These are phyloP conservation scores for Heliconius cydno DNA, from an alignment of 2,888 invertebrate genomes.

Conservation along the genomic window DNA sequence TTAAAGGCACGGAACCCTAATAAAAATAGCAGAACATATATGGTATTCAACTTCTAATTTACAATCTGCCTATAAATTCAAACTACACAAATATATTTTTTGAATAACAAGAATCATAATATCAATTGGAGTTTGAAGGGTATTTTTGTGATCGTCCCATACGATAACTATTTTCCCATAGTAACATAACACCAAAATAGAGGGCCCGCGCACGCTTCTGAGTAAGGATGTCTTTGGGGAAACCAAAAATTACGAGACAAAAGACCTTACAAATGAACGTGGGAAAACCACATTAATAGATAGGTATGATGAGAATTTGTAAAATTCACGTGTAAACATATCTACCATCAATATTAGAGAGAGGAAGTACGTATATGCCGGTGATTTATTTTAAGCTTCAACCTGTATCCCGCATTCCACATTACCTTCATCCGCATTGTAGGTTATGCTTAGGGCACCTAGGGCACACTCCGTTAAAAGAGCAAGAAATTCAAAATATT, in stretches of 20 bases:
- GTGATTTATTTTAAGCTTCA: background rate
- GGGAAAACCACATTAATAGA: constrained; percentile 30
- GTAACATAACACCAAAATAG: constrained; percentile 66
- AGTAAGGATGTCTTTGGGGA: constrained; percentile 54
- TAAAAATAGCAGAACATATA: background rate
- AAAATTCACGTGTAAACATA: background rate
- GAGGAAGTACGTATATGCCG: background rate
- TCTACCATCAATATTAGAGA: background rate
- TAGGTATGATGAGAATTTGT: background rate
- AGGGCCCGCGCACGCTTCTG: constrained; percentile 52
- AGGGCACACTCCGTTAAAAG: background rate
- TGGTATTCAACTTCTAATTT: background rate
- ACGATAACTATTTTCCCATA: constrained; percentile 69
- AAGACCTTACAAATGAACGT: constrained; percentile 46
- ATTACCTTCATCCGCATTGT: no score
- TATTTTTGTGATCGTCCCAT: constrained; percentile 52
- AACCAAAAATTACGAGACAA: constrained; percentile 54
- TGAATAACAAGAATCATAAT: constrained; percentile 31
- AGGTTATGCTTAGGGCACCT: background rate
- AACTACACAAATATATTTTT: constrained; percentile 37
- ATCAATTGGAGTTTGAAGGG: constrained; percentile 36
- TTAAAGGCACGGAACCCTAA: no score
- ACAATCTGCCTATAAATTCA: background rate
- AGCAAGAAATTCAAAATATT: no score
- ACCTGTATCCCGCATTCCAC: no score